Conservation (phyloP, 2,888 invertebrate genomes). For the Conus canariensis region DNA sequence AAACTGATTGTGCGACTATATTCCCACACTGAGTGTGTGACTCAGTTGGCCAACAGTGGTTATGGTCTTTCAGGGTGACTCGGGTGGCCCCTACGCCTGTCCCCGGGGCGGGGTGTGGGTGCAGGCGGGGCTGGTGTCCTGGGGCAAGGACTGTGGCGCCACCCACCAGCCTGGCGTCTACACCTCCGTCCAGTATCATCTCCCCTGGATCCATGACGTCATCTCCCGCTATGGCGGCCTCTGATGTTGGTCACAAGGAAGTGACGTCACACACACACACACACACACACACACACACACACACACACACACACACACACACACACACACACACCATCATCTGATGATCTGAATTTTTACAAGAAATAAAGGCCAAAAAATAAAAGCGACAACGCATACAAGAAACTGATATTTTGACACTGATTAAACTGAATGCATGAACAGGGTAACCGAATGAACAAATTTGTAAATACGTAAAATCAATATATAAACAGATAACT, state of each 20-base stretch:
- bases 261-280: not conserved
- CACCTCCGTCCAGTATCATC: conserved; percentile 53
- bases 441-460: no score
- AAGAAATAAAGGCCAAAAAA: no score
- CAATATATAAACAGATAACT: not conserved
- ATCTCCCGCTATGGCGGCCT: conserved; percentile 34
- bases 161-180: conserved; percentile 60
- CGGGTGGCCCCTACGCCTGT: conserved; percentile 65
- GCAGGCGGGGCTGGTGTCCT: conserved; percentile 64
- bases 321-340: no score
- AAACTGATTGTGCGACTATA: no score
- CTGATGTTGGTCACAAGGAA: not conserved
- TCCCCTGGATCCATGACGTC: conserved; percentile 56
- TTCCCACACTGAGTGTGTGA: no score
- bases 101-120: conserved; percentile 55
- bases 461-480: no score
- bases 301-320: no score
- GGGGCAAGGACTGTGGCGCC: conserved; percentile 65
- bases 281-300: not conserved
- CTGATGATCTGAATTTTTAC: no score
- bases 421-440: no score
- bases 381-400: no score
- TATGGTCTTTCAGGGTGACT: conserved; percentile 59
- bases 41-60: no score
- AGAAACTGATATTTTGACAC: no score